These are phyloP conservation scores for Gryon sp. DNA, from an alignment of 1,140 invertebrate species.

Conservation along the genomic window DNA sequence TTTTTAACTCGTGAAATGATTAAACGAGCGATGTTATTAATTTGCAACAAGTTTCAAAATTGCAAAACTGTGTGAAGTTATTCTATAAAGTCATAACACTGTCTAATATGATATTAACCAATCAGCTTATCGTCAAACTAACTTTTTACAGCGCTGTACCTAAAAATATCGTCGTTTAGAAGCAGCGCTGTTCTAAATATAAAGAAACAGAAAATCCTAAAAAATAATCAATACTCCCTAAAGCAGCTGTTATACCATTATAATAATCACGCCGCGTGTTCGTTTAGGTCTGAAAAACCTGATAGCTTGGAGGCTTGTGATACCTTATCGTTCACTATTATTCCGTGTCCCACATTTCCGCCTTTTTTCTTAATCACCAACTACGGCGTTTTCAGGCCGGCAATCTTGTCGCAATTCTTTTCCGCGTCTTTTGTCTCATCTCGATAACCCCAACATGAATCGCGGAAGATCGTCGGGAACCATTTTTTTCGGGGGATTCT, in stretches of 20 bases:
- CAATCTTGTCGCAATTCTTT: conserved; percentile 18
- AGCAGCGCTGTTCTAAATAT: conserved; percentile 24
- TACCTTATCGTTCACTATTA: conserved; percentile 34
- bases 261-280: conserved; percentile 5
- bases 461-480: background rate
- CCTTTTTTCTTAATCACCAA: conserved; percentile 54
- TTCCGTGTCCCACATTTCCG: conserved; percentile 51
- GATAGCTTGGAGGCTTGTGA: conserved; percentile 17
- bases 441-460: conserved; percentile 7
- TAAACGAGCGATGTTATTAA: too few relatives aligned
- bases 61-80: too few relatives aligned
- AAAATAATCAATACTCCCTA: conserved; percentile 41
- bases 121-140: conserved; percentile 2
- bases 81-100: too few relatives aligned
- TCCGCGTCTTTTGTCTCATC: conserved; percentile 14
- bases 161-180: conserved; percentile 16
- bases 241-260: conserved; percentile 31
- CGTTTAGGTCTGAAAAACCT: conserved; percentile 7
- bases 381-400: conserved; percentile 32
- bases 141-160: background rate
- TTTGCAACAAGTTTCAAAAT: too few relatives aligned
- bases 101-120: background rate
- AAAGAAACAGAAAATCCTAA: conserved; percentile 37
- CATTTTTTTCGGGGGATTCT: background rate
- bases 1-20: too few relatives aligned